Conservation (phyloP, 2,113 vertebrate species). For the Ciconia stormi region DNA sequence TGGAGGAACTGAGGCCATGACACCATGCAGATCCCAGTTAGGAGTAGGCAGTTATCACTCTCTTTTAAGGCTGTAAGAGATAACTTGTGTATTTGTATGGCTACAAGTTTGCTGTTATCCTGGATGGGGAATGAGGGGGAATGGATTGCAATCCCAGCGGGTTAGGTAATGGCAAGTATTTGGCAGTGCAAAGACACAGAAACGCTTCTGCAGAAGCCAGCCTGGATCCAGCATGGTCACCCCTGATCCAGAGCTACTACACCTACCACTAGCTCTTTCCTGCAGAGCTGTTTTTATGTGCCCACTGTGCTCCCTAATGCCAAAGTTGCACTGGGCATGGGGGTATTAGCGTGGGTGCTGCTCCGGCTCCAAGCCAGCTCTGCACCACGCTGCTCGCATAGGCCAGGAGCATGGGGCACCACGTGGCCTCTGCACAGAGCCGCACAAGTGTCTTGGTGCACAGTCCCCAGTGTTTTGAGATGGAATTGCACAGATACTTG, state of each 20-base stretch:
- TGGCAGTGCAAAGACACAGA: neutral
- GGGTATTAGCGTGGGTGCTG: neutral
- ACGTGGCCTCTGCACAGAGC: neutral
- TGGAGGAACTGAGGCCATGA: neutral
- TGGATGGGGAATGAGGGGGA: neutral
- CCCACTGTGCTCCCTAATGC: neutral
- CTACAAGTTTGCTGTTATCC: neutral
- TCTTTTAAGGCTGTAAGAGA: neutral
- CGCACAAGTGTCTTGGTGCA: neutral
- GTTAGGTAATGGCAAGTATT: neutral
- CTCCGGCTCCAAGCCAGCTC: neutral
- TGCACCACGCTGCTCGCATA: neutral
- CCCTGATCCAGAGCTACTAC: neutral
- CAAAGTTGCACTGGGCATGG: neutral
- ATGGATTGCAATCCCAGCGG: accelerated
- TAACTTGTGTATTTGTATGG: neutral
- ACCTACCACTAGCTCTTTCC: neutral
- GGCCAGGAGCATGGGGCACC: accelerated
- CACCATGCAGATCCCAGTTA: neutral
- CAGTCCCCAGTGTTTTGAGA: neutral
- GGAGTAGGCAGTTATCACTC: neutral
- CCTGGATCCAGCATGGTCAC: neutral
- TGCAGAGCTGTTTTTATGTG: neutral
- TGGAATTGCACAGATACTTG: neutral
- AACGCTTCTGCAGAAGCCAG: neutral